These are phyloP conservation scores for Tethea ocularis DNA, from an alignment of 2,888 invertebrate species.

Conservation along the genomic window DNA sequence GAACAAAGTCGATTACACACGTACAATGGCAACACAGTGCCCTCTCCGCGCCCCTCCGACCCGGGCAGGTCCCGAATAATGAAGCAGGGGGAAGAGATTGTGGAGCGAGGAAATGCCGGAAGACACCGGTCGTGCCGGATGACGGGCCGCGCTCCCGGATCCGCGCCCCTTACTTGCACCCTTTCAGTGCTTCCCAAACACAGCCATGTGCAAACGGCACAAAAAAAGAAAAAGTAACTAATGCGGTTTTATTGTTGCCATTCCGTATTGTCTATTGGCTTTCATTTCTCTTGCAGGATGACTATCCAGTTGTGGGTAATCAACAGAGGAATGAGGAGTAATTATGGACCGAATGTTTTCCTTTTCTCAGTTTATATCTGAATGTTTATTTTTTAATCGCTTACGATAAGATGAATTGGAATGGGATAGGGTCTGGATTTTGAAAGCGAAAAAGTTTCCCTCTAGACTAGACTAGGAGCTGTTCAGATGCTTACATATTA, in stretches of 20 bases:
- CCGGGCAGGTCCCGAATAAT: slow-evolving; percentile 66
- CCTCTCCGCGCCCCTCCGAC: slow-evolving; percentile 73
- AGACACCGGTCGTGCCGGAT: slow-evolving; percentile 63
- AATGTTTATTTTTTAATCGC: not conserved
- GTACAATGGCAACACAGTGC: slow-evolving; percentile 51
- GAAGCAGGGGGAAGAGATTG: slow-evolving; percentile 62
- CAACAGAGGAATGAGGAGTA: not conserved
- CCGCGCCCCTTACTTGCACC: slow-evolving; percentile 38
- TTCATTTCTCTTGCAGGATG: not conserved
- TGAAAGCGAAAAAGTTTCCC: not conserved
- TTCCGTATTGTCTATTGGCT: slow-evolving; percentile 9
- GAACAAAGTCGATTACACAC: slow-evolving; percentile 20
- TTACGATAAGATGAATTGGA: not conserved
- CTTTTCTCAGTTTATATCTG: not conserved
- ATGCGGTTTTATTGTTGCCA: slow-evolving; percentile 29
- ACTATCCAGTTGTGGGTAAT: slow-evolving; percentile 1
- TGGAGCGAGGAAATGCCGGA: slow-evolving; percentile 60
- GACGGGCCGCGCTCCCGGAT: slow-evolving; percentile 52
- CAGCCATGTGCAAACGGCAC: slow-evolving; percentile 38
- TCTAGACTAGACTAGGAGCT: too few relatives aligned
- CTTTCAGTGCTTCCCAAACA: slow-evolving; percentile 41
- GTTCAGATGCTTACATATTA: too few relatives aligned
- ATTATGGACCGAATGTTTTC: not conserved
- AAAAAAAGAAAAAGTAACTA: slow-evolving; percentile 23
- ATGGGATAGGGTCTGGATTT: not conserved